phyloP scores from a whole-genome alignment of 2,113 vertebrate genomes.

The Cygnus buccinator region DNA sequence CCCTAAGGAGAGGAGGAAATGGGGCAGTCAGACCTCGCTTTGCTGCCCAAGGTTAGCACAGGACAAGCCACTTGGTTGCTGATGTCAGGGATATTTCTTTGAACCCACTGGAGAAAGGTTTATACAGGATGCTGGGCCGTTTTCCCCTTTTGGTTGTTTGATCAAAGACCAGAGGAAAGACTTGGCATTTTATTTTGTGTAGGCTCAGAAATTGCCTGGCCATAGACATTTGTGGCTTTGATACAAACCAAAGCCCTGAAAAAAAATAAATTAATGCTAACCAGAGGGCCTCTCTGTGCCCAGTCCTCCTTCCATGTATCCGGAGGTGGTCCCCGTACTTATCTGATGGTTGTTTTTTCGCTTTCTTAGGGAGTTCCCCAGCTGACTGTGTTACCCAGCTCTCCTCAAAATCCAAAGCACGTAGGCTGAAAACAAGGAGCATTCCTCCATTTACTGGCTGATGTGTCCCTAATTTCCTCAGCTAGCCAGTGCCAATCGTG shows the following conservation, averaged over 20 bases:
- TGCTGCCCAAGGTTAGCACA: background rate
- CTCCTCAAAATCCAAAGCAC: background rate
- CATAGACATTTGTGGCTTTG: background rate
- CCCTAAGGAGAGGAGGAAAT: background rate
- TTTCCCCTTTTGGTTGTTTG: background rate
- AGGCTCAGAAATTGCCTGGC: background rate
- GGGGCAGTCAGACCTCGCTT: background rate
- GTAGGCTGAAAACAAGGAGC: background rate
- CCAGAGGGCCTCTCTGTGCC: background rate
- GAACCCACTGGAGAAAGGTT: background rate
- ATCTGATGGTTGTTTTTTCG: background rate
- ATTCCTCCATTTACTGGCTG: background rate
- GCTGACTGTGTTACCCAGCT: background rate
- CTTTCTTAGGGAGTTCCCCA: background rate
- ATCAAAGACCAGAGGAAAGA: background rate
- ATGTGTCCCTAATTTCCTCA: background rate
- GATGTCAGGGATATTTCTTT: background rate
- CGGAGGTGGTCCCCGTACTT: background rate
- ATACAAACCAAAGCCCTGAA: background rate
- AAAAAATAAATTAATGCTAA: background rate
- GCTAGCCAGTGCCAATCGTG: background rate
- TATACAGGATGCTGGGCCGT: background rate
- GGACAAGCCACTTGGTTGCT: background rate
- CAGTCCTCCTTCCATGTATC: rapidly evolving
- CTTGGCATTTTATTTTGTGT: background rate